These are phyloP conservation scores for Lepilemur septentrionalis DNA, from an alignment of 2,797 vertebrate species.

Conservation along the genomic window DNA sequence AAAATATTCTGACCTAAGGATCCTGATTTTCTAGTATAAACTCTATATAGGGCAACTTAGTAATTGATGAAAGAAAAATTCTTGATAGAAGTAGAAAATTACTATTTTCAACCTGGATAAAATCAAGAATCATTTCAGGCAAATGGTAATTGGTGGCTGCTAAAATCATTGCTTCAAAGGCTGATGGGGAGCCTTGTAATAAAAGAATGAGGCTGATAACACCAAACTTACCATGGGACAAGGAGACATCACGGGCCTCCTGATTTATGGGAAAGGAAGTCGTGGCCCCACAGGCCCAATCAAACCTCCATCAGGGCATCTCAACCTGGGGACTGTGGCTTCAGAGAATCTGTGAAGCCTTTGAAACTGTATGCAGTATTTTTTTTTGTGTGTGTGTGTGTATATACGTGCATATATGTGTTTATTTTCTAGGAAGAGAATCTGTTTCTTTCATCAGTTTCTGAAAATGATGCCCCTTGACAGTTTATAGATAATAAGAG, in stretches of 20 bases:
- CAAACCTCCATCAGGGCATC: background rate
- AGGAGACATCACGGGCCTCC: background rate
- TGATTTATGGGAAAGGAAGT: background rate
- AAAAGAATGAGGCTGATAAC: background rate
- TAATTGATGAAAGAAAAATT: background rate
- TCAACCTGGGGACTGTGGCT: background rate
- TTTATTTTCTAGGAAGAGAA: conserved; percentile 1
- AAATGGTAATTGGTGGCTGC: background rate
- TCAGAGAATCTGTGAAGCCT: background rate
- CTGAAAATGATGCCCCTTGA: background rate
- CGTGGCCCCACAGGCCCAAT: background rate
- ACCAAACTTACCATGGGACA: background rate
- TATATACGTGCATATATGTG: background rate
- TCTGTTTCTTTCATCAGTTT: background rate
- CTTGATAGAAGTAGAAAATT: conserved; percentile 3
- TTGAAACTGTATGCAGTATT: background rate
- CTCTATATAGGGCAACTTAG: background rate
- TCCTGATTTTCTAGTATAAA: background rate
- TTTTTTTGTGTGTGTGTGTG: background rate
- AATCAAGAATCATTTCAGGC: background rate
- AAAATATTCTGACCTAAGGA: background rate
- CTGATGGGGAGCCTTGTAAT: background rate
- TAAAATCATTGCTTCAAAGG: background rate
- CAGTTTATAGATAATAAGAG: background rate
- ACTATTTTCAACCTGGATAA: background rate